Percentiles rank a stretch among this genome's conserved stretches.
Conservation (phyloP, 92 coral and sea anemone genomes). For the Pocillopora grandis region DNA sequence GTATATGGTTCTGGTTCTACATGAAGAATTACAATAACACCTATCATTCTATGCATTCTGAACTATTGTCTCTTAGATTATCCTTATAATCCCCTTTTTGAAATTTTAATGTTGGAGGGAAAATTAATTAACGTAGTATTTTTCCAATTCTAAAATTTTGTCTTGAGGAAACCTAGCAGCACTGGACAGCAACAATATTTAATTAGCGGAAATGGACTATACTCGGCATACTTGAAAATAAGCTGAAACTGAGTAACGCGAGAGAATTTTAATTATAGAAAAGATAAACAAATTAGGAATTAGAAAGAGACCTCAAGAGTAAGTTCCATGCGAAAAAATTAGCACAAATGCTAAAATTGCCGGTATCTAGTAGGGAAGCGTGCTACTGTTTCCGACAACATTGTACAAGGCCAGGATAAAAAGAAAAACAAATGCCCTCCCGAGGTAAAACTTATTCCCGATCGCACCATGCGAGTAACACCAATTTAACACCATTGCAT, state of each 20-base stretch:
- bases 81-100: conserved; percentile 3
- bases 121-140: neutral
- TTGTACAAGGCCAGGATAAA: no score
- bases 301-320: neutral
- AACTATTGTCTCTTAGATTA: neutral
- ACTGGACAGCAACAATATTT: neutral
- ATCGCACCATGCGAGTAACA: neutral
- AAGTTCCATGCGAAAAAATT: neutral
- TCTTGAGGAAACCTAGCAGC: neutral
- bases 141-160: neutral
- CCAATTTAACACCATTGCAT: conserved; percentile 6
- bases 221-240: neutral
- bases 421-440: no score
- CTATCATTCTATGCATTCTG: neutral
- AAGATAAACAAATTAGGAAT: conserved; percentile 6
- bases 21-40: neutral
- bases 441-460: neutral
- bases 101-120: neutral
- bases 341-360: neutral
- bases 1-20: neutral
- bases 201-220: neutral
- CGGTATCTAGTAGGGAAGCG: neutral
- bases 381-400: no score
- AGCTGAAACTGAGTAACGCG: neutral
- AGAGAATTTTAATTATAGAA: neutral